These are phyloP conservation scores for Kryptolebias marmoratus DNA, from an alignment of 2,113 vertebrate genomes.

Conservation along the genomic window DNA sequence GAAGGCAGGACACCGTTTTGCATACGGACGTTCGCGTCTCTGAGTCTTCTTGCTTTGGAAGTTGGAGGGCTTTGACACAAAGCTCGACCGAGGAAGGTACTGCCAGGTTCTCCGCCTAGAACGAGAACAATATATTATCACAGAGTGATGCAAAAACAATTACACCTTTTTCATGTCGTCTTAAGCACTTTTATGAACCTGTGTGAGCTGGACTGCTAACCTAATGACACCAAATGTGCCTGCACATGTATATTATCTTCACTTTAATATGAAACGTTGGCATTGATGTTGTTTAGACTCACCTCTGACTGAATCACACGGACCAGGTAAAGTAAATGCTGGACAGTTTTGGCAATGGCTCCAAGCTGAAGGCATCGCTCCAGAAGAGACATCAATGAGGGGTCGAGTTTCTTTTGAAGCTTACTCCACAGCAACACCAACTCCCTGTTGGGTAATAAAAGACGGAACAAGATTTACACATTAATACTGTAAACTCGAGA, in stretches of 20 bases:
- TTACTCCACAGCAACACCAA: conserved; percentile 96
- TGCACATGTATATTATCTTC: background rate
- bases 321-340: conserved; percentile 95
- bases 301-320: conserved; percentile 96
- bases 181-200: background rate
- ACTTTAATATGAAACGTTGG: background rate
- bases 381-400: conserved; percentile 90
- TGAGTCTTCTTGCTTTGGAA: conserved; percentile 88
- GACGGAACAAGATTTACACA: background rate
- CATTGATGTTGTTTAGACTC: background rate
- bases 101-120: conserved; percentile 87
- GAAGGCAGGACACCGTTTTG: conserved; percentile 92
- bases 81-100: conserved; percentile 90
- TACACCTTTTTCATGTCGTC: background rate
- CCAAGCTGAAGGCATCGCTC: conserved; percentile 97
- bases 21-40: conserved; percentile 92
- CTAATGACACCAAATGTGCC: background rate
- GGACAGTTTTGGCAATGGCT: conserved; percentile 93
- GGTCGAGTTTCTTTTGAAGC: conserved; percentile 92
- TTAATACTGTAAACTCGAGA: background rate
- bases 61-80: conserved; percentile 94
- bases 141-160: no score
- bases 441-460: conserved; percentile 82
- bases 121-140: conserved; percentile 22
- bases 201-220: background rate